Evolutionary conservation across 2,113 vertebrate genomes (phyloP), one percentile per base, ranked within the genome.

Genomic region (Mesembrinibis cayennensis): DNA sequence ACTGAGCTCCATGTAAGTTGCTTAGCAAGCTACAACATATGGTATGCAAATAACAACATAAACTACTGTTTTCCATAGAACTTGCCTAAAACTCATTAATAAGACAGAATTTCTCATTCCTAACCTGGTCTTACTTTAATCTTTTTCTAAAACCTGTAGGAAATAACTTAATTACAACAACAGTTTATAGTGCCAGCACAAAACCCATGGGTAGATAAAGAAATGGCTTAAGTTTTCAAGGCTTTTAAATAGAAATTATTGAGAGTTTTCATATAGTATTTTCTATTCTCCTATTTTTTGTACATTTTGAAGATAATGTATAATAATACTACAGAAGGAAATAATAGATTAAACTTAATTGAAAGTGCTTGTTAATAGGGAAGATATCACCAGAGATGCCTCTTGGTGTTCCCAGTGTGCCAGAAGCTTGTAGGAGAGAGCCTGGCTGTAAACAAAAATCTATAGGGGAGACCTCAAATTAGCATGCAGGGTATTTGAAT

Each of bases 11-110:
- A 69, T 56, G 16, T 89, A 96, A 93, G 74, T 95, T 92, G 34
- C 76, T 94, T 83, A 91, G 87, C 62, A 89, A 90, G 49, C 59
- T 90, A 45, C n/a, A 92, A 95, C 96, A 93, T 97, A 96, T 97
- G 94, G 92, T 97, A 89, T 97, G 95, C 87, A 96, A 97, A 97
- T 96, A 93, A 90, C 90, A 92, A 95, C 59, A 83, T 67, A 97
- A 97, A 95, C 80, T 30, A 92, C 89, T 83, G 20, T 96, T 98
- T 97, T 90, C 67, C 55, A 34, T 59, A 93, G 58, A 94, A 94
- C 83, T 80, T 62, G 18, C 27, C 52, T 87, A 74, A 85, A 93
- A 61, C 63, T 62, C 55, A 79, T 79, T 86, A 91, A 95, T 58
- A 96, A 65, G 70, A 76, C 16, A 92, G 56, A 67, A 42, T 87